Percentiles rank a stretch among this genome's conserved stretches.
Conservation (phyloP, 2,113 vertebrate genomes). For the Thermophis baileyi region DNA sequence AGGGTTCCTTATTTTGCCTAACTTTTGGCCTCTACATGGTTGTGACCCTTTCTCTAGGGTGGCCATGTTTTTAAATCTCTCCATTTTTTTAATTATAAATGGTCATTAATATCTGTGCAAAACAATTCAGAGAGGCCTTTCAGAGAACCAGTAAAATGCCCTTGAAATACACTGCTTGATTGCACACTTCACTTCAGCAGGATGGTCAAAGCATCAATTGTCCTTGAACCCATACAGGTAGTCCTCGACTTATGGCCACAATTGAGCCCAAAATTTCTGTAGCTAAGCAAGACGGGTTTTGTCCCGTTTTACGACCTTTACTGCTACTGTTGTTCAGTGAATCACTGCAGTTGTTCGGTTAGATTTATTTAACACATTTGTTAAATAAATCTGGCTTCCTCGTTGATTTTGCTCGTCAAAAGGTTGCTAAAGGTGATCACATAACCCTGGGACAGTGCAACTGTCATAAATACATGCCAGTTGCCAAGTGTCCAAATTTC, state of each 20-base stretch:
- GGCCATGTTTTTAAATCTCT: neutral
- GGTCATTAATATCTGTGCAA: neutral
- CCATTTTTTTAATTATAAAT: neutral
- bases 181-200: neutral
- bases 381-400: neutral
- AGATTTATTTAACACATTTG: neutral
- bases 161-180: neutral
- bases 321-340: neutral
- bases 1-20: neutral
- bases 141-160: neutral
- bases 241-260: neutral
- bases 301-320: neutral
- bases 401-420: neutral
- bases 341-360: neutral
- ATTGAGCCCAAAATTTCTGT: neutral
- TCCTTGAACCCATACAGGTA: neutral
- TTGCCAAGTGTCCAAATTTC: no score
- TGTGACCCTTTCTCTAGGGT: neutral
- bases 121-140: neutral
- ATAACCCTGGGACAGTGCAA: neutral
- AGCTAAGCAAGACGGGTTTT: neutral
- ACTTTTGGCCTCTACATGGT: neutral
- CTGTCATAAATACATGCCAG: no score
- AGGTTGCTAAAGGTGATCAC: neutral
- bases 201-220: neutral